phyloP scores from a whole-genome alignment of 2,888 invertebrate species.

The Villa cingulata region DNA sequence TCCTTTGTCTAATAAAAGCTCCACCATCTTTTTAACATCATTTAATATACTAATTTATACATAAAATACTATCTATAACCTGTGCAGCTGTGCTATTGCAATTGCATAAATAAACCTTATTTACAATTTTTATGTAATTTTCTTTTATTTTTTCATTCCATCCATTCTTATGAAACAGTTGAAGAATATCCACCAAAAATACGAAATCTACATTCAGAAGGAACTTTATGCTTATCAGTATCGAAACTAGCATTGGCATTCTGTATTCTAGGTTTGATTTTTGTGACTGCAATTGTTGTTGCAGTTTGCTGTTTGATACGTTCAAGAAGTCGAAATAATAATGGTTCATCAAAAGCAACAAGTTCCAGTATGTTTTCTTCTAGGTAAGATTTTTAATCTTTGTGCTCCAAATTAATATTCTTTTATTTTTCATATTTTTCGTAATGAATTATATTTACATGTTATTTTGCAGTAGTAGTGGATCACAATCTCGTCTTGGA shows the following conservation, averaged over 20 bases:
- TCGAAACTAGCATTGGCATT: slow-evolving; percentile 65
- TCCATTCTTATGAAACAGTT: slow-evolving; percentile 14
- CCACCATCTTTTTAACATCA: too few species aligned
- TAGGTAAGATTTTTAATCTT: slow-evolving; percentile 15
- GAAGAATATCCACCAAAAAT: slow-evolving; percentile 30
- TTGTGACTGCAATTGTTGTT: slow-evolving; percentile 55
- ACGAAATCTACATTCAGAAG: slow-evolving; percentile 26
- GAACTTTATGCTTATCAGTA: slow-evolving; percentile 54
- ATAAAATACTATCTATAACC: too few species aligned
- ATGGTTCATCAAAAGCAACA: slow-evolving; percentile 10
- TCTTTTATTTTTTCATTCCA: too few species aligned
- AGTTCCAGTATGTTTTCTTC: slow-evolving; percentile 16
- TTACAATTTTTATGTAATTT: too few species aligned
- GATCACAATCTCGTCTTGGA: slow-evolving; percentile 29
- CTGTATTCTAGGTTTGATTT: slow-evolving; percentile 55
- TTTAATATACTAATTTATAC: too few species aligned
- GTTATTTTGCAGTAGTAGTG: slow-evolving; percentile 27
- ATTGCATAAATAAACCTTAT: too few species aligned
- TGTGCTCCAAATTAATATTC: too few species aligned
- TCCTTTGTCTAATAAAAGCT: too few species aligned
- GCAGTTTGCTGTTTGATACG: slow-evolving; percentile 52
- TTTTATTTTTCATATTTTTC: too few species aligned
- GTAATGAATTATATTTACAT: not conserved
- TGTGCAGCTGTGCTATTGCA: too few species aligned
- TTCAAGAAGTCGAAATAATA: slow-evolving; percentile 36